These are phyloP conservation scores for Otolemur garnettii DNA, from an alignment of 2,113 vertebrate genomes.

Conservation along the genomic window DNA sequence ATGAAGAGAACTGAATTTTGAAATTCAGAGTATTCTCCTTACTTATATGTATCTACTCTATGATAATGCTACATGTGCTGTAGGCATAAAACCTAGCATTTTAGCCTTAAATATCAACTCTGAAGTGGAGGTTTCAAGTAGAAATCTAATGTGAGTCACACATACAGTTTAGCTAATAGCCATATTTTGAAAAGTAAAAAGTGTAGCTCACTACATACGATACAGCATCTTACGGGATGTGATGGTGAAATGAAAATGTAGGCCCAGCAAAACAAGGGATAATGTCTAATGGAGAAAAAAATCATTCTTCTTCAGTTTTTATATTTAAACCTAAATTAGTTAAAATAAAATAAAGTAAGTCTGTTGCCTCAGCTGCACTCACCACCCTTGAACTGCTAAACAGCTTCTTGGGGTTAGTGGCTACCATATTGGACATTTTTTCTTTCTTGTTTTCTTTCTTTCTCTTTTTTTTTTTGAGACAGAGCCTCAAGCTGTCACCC, in stretches of 20 bases:
- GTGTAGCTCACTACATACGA: neutral
- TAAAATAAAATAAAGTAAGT: constrained; percentile 26
- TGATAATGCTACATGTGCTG: neutral
- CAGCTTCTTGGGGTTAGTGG: neutral
- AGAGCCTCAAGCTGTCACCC: too few species aligned
- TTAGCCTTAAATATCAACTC: constrained; percentile 8
- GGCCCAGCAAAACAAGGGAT: constrained; percentile 5
- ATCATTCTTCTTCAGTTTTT: constrained; percentile 33
- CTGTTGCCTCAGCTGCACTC: neutral
- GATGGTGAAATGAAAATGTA: neutral
- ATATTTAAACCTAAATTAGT: constrained; percentile 55
- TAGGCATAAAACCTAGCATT: neutral
- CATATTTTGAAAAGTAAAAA: constrained; percentile 6
- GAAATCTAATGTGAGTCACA: constrained; percentile 22
- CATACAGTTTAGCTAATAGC: neutral
- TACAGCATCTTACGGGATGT: neutral
- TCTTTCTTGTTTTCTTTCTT: too few species aligned
- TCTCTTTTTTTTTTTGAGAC: too few species aligned
- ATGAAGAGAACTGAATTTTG: constrained; percentile 30
- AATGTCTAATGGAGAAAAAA: neutral
- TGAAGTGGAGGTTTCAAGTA: neutral
- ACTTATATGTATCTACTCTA: neutral
- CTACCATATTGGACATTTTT: neutral
- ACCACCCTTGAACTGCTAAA: neutral
- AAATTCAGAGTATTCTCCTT: constrained; percentile 49